Evolutionary conservation across 2,113 vertebrate species (phyloP).

Genomic region (Brienomyrus longianalis): DNA sequence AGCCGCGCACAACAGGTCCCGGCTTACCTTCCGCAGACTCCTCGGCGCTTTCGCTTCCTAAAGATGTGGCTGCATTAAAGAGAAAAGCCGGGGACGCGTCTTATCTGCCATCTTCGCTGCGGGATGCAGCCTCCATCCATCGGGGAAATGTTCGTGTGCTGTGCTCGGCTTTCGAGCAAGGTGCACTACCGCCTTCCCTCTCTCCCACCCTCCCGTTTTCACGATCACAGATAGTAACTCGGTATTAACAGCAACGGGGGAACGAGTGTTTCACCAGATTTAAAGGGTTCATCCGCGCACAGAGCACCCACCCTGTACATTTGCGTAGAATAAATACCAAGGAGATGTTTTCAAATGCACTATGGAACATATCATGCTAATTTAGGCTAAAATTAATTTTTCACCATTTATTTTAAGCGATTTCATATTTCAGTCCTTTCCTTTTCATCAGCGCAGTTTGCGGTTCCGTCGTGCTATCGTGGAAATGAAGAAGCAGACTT

Average conservation of each 20-base stretch:
- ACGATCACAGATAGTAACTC: constrained; percentile 14
- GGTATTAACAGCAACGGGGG: neutral
- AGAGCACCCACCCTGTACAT: neutral
- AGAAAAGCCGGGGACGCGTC: constrained; percentile 15
- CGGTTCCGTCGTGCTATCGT: neutral
- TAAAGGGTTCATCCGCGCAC: constrained; percentile 11
- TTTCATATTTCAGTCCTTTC: neutral
- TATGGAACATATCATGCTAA: neutral
- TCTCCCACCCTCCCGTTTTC: constrained; percentile 17
- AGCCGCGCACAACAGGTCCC: constrained; percentile 39
- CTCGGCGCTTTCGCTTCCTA: neutral
- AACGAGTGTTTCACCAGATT: constrained; percentile 10
- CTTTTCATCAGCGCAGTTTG: neutral
- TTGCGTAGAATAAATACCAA: neutral
- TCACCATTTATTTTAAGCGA: neutral
- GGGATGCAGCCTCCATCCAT: constrained; percentile 20
- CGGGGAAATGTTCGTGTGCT: constrained; percentile 22
- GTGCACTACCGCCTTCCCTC: constrained; percentile 14
- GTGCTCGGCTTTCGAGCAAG: constrained; percentile 6
- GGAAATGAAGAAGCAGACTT: neutral
- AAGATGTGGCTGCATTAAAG: constrained; percentile 16
- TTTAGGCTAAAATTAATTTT: neutral
- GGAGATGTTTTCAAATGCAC: neutral
- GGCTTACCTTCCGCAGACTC: constrained; percentile 31
- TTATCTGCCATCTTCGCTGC: constrained; percentile 12